Evolutionary conservation across 2,113 vertebrate species (phyloP).

Genomic region (Mesocricetus auratus): DNA sequence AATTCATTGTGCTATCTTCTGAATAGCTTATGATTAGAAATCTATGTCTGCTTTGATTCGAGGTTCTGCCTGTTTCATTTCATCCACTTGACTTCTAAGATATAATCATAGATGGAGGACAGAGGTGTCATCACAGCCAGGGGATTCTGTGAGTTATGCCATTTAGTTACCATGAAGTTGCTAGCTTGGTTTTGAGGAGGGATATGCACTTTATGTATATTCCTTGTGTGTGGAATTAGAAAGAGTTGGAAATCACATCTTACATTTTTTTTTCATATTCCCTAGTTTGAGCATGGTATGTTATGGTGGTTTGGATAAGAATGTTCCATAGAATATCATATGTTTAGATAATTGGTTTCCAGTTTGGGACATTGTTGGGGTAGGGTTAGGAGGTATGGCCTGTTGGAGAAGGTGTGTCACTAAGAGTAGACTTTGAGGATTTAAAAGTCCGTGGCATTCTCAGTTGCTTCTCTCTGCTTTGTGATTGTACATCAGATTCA

Average conservation of each 20-base stretch:
- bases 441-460: not conserved
- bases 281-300: not conserved
- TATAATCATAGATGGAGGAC: not conserved
- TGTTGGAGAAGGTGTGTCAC: not conserved
- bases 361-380: not conserved
- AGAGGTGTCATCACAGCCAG: not conserved
- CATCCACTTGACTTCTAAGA: constrained; percentile 8
- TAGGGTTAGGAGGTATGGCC: not conserved
- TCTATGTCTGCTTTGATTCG: not conserved
- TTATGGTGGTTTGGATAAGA: not conserved
- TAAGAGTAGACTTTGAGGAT: not conserved
- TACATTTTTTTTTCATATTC: not conserved
- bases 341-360: not conserved
- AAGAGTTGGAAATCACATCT: not conserved
- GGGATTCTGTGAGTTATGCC: not conserved
- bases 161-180: not conserved
- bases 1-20: not conserved
- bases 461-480: not conserved
- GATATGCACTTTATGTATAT: not conserved
- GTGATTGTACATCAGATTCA: not conserved
- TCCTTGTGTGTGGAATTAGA: not conserved
- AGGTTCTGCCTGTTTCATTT: not conserved
- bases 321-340: not conserved
- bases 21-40: constrained; percentile 21
- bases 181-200: not conserved